Percentiles rank a stretch among this genome's conserved stretches.
phyloP scores from a whole-genome alignment of 2,888 invertebrate species.

The Parapristionchus giblindavisi region DNA sequence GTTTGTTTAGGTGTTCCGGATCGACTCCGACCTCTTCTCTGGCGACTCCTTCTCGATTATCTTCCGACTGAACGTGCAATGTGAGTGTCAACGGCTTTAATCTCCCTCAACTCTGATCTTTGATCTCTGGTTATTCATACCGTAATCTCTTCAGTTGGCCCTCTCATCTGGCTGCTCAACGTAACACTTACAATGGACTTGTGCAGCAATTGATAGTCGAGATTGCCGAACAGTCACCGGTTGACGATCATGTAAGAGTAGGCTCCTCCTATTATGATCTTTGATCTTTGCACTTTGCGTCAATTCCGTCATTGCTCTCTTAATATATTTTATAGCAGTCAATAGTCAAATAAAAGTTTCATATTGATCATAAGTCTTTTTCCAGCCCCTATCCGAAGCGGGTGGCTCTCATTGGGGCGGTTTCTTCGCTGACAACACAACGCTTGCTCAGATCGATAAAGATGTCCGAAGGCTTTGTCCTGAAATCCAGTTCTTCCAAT shows the following conservation, averaged over 20 bases:
- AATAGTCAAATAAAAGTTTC: no score
- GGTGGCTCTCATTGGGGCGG: slow-evolving; percentile 92
- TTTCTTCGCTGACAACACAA: slow-evolving; percentile 96
- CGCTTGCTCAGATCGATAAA: slow-evolving; percentile 94
- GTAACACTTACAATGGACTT: slow-evolving; percentile 57
- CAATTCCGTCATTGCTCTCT: no score
- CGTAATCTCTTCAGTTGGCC: slow-evolving; percentile 20
- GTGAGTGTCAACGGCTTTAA: slow-evolving; percentile 5
- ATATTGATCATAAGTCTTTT: slow-evolving; percentile 18
- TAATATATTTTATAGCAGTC: not conserved
- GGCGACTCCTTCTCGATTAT: slow-evolving; percentile 66
- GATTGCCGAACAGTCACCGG: slow-evolving; percentile 40
- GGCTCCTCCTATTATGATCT: no score
- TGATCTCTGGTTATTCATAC: no score
- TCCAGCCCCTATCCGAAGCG: slow-evolving; percentile 90
- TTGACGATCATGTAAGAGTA: slow-evolving; percentile 58
- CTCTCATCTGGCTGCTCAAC: slow-evolving; percentile 40
- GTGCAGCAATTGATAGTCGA: slow-evolving; percentile 61
- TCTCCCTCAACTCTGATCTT: no score
- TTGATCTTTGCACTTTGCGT: not conserved
- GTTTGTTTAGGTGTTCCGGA: slow-evolving; percentile 58
- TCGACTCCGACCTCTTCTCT: slow-evolving; percentile 60
- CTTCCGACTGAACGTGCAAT: slow-evolving; percentile 56
- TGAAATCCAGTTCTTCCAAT: slow-evolving; percentile 95
- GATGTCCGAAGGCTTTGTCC: slow-evolving; percentile 81